Base-by-base conservation (phyloP, 2,113 vertebrate species). In the Anas platyrhynchos region DNA sequence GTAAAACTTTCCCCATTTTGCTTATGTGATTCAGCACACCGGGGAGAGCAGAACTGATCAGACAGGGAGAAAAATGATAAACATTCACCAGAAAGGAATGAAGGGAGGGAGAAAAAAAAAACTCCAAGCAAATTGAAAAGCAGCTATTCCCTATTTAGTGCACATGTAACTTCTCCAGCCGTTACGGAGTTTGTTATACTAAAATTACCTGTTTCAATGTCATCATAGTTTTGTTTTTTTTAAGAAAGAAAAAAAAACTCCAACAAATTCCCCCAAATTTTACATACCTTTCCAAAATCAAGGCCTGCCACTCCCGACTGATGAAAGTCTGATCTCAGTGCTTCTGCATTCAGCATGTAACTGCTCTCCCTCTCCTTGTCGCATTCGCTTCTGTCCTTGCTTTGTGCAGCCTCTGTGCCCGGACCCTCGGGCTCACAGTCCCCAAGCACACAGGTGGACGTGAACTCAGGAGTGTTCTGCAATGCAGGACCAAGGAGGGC, bases 271-370 rank as follows among this genome's bases (percentile, higher is more conserved):
- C 68, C 21, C 20, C 6, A 50, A 54, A 26, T 4, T 13, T 74
- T 87, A 97, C 97, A 41, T 97, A 99, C 98, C 97, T 98, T 95
- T 88, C 97, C 95, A 67, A 90, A 97, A 73, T 98, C 96, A 1
- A 97, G 93, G 41, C 93, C 93, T 36, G 97, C 98, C 9, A 91
- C 59, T 94, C 97, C 98, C 0, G 94, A 96, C 62, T 96, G 98
- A 90, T 98, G 98, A 83, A 99, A 99, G 43, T 98, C 97, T 0
- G 98, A 98, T 68, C 98, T 98, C 38, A 99, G 96, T 20, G 99
- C 98, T 93, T 98, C 98, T 4, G 98, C 97, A 96, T 97, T 98
- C 44, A 98, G 96, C 4, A 94, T 95, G 6, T 97, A 98, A 44
- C 96, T 97, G 72, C 36, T 97, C 89, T 97, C 98, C 67, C 36